Evolutionary conservation across 1,140 invertebrate genomes (phyloP).

Genomic region (Elymnias hypermnestra): DNA sequence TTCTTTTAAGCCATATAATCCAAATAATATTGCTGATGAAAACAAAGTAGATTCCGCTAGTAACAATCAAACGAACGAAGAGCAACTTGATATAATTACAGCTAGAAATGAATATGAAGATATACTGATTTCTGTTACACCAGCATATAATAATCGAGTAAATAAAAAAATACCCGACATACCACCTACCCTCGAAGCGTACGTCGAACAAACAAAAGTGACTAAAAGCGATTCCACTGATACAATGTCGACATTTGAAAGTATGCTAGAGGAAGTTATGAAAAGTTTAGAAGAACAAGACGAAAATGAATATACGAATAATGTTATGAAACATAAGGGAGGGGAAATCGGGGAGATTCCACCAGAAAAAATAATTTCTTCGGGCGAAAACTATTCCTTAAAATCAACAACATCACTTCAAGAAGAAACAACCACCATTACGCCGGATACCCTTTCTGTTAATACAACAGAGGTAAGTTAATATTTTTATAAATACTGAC

Average conservation of each 20-base stretch:
- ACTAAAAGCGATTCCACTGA: constrained; percentile 50
- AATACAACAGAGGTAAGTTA: constrained; percentile 42
- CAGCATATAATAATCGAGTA: constrained; percentile 54
- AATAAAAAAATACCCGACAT: constrained; percentile 64
- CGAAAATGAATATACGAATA: constrained; percentile 66
- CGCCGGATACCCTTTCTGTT: constrained; percentile 26
- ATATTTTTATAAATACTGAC: no score
- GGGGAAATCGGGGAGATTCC: constrained; percentile 75
- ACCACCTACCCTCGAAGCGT: constrained; percentile 62
- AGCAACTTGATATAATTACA: constrained; percentile 67
- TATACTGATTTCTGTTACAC: constrained; percentile 67
- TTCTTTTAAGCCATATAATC: constrained; percentile 77
- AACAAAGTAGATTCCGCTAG: constrained; percentile 37
- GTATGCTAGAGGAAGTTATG: constrained; percentile 74
- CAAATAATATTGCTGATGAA: constrained; percentile 68
- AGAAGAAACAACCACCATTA: constrained; percentile 34
- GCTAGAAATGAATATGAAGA: constrained; percentile 68
- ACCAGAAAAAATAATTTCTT: constrained; percentile 59
- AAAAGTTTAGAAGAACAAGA: constrained; percentile 74
- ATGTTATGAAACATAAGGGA: constrained; percentile 71
- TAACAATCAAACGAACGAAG: constrained; percentile 38
- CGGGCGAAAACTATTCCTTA: constrained; percentile 39
- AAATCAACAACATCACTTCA: constrained; percentile 34
- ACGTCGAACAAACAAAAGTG: constrained; percentile 62
- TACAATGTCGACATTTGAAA: constrained; percentile 67